These are phyloP conservation scores for Melanchra persicariae DNA, from an alignment of 2,888 invertebrate species.

Conservation along the genomic window DNA sequence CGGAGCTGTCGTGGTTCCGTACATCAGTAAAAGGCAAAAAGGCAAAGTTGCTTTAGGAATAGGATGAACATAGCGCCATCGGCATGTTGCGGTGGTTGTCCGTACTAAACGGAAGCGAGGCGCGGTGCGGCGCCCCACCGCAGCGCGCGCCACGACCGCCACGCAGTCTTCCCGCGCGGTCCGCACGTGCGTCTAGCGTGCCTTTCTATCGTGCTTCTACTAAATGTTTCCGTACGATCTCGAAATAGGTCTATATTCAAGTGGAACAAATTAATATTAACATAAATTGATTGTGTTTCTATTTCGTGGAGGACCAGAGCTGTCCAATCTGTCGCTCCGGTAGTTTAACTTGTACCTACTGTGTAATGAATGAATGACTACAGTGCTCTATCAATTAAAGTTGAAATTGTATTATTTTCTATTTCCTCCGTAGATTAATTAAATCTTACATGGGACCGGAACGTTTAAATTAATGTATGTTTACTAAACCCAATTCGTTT, in stretches of 20 bases:
- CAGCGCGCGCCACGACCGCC: conserved; percentile 84
- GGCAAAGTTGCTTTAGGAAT: conserved; percentile 53
- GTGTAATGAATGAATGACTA: conserved; percentile 79
- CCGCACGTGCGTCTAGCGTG: conserved; percentile 89
- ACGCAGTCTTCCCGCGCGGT: conserved; percentile 91
- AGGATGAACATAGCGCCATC: conserved; percentile 77
- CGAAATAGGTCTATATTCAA: conserved; percentile 74
- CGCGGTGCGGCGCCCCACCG: conserved; percentile 79
- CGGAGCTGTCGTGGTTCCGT: conserved; percentile 39
- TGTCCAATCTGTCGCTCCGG: conserved; percentile 68
- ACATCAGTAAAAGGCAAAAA: conserved; percentile 50
- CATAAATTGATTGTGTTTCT: conserved; percentile 73
- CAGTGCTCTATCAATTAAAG: conserved; percentile 84
- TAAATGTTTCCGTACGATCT: conserved; percentile 81
- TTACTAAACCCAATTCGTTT: conserved; percentile 78
- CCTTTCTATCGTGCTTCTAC: conserved; percentile 75
- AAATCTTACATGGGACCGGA: conserved; percentile 86
- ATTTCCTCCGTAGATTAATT: conserved; percentile 86
- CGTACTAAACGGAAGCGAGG: conserved; percentile 73
- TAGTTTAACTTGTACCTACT: conserved; percentile 66
- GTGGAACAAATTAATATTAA: conserved; percentile 76
- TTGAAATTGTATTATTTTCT: conserved; percentile 86
- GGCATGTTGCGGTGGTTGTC: conserved; percentile 73
- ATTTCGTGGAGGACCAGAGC: conserved; percentile 69
- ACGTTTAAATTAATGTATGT: conserved; percentile 84